These are phyloP conservation scores for Myxocyprinus asiaticus DNA, from an alignment of 2,113 vertebrate genomes.

Conservation along the genomic window DNA sequence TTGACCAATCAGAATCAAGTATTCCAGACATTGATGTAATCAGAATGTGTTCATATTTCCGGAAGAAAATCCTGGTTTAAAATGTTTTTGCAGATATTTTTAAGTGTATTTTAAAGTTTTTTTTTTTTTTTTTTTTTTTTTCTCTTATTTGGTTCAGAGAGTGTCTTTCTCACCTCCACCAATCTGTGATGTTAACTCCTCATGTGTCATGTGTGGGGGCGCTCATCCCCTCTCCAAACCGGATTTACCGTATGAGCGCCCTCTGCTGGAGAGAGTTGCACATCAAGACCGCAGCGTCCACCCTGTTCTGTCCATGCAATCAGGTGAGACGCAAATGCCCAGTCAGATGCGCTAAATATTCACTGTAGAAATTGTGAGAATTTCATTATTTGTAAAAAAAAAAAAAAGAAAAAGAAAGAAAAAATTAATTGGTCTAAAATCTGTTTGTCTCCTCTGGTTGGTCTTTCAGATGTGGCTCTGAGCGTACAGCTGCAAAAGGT, in stretches of 20 bases:
- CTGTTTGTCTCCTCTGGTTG: not conserved
- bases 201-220: conserved; percentile 85
- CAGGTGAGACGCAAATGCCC: conserved; percentile 69
- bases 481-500: conserved; percentile 91
- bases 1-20: too few species aligned
- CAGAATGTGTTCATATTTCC: too few species aligned
- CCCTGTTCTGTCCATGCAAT: conserved; percentile 91
- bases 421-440: too few species aligned
- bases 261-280: conserved; percentile 88
- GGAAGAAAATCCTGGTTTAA: conserved; percentile 4
- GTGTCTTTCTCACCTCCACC: conserved; percentile 55
- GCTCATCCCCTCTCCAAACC: conserved; percentile 68
- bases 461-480: conserved; percentile 80
- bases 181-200: conserved; percentile 84
- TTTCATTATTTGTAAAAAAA: too few species aligned
- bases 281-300: conserved; percentile 90
- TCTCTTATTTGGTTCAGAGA: conserved; percentile 73
- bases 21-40: too few species aligned
- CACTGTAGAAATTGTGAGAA: too few species aligned
- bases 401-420: too few species aligned
- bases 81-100: too few species aligned
- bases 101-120: too few species aligned
- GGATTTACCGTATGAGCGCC: conserved; percentile 84
- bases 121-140: too few species aligned
- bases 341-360: too few species aligned